Conservation (phyloP, 2,797 vertebrate genomes). For the Anniella stebbinsi region DNA sequence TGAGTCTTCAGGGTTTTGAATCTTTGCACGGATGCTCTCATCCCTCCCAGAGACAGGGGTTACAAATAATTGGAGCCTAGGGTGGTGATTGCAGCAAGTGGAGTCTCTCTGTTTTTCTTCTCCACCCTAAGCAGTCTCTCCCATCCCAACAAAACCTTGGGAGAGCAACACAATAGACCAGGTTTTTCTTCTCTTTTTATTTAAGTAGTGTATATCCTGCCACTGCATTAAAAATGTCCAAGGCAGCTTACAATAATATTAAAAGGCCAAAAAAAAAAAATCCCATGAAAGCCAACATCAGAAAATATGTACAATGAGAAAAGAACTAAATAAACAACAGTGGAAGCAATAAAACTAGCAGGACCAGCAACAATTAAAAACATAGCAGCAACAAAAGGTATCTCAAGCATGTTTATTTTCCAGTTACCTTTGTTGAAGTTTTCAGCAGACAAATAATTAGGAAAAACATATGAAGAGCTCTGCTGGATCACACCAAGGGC, state of each 20-base stretch:
- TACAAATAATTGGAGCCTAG: constrained; percentile 3
- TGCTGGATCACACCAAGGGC: background rate
- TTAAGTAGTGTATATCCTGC: background rate
- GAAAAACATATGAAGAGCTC: no score
- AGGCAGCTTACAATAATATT: background rate
- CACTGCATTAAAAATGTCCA: background rate
- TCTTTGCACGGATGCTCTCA: background rate
- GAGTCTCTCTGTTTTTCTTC: background rate
- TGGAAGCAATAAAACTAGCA: background rate
- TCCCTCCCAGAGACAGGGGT: background rate
- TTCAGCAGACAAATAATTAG: background rate
- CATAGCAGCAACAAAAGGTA: background rate
- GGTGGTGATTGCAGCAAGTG: background rate
- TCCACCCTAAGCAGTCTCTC: background rate
- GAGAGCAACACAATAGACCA: background rate
- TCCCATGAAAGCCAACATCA: background rate
- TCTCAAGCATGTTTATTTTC: background rate
- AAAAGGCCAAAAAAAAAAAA: background rate
- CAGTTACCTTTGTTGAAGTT: background rate
- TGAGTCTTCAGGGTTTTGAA: background rate
- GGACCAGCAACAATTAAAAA: background rate
- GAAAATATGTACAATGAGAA: background rate
- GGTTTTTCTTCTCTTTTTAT: background rate
- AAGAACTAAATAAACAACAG: background rate
- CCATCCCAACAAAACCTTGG: background rate